Evolutionary conservation across 2,797 vertebrate genomes (phyloP).

Genomic region (Macropodus opercularis): DNA sequence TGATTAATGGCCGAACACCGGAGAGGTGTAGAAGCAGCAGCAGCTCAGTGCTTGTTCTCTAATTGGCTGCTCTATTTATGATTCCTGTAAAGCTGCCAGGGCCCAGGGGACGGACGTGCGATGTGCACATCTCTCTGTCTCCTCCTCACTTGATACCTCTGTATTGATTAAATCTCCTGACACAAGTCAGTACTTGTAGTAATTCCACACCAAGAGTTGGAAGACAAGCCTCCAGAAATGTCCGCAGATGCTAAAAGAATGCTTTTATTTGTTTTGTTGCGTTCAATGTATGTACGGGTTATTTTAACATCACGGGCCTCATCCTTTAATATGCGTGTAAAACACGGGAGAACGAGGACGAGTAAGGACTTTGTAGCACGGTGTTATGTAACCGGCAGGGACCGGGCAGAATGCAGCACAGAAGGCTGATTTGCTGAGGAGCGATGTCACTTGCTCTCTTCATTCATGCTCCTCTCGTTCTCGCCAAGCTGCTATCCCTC

Average conservation of each 20-base stretch:
- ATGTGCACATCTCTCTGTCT: conserved; percentile 11
- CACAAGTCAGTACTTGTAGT: conserved; percentile 23
- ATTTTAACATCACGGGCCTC: no score
- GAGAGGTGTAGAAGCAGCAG: conserved; percentile 8
- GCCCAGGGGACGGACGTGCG: conserved; percentile 23
- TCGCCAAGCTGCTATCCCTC: conserved; percentile 42
- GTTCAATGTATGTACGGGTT: neutral
- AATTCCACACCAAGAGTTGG: conserved; percentile 8
- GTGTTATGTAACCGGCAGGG: conserved; percentile 56
- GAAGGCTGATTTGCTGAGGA: conserved; percentile 49
- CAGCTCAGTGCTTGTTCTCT: conserved; percentile 25
- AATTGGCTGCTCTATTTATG: conserved; percentile 47
- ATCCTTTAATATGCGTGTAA: neutral
- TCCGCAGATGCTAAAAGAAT: neutral
- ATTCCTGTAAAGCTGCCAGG: conserved; percentile 19
- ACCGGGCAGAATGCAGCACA: conserved; percentile 54
- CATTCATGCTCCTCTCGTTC: conserved; percentile 55
- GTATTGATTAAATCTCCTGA: conserved; percentile 42
- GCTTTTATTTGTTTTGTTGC: neutral
- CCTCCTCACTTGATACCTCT: conserved; percentile 13
- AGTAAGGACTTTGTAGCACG: conserved; percentile 32
- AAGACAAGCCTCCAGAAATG: conserved; percentile 7
- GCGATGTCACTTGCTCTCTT: conserved; percentile 59
- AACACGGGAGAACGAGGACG: conserved; percentile 17
- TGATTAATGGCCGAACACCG: neutral